phyloP scores from a whole-genome alignment of 2,797 vertebrate genomes.

The Pipistrellus nathusii region DNA sequence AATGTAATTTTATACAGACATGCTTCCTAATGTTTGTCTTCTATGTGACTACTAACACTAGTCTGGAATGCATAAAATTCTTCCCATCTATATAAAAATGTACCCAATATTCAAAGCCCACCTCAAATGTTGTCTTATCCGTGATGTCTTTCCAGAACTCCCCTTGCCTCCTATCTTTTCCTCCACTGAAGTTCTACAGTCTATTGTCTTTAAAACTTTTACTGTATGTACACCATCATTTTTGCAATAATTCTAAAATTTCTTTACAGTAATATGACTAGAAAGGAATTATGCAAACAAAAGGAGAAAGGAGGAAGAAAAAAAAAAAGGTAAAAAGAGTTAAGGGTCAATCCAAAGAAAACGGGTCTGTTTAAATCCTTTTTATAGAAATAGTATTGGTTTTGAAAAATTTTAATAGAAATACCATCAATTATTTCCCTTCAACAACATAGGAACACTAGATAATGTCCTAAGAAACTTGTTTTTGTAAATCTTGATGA shows the following conservation, averaged over 20 bases:
- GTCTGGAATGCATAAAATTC: not conserved
- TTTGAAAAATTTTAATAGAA: not conserved
- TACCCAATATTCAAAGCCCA: not conserved
- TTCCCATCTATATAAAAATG: not conserved
- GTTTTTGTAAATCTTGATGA: not conserved
- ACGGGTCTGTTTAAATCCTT: not conserved
- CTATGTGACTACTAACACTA: not conserved
- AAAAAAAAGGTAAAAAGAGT: not conserved
- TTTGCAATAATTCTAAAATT: not conserved
- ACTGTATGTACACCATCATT: not conserved
- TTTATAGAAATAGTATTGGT: not conserved
- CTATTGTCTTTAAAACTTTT: not conserved
- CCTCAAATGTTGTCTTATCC: not conserved
- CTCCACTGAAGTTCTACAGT: not conserved
- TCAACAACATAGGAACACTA: not conserved
- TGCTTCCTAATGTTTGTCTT: not conserved
- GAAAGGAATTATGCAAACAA: not conserved
- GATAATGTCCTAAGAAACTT: not conserved
- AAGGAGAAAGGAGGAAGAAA: not conserved
- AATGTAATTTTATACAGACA: constrained; percentile 8
- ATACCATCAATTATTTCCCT: not conserved
- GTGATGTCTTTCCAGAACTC: not conserved
- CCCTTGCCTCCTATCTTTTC: not conserved
- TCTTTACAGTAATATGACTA: not conserved
- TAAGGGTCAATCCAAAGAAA: not conserved